phyloP scores from a whole-genome alignment of 2,888 invertebrate species.

The Copidosoma aretas region DNA sequence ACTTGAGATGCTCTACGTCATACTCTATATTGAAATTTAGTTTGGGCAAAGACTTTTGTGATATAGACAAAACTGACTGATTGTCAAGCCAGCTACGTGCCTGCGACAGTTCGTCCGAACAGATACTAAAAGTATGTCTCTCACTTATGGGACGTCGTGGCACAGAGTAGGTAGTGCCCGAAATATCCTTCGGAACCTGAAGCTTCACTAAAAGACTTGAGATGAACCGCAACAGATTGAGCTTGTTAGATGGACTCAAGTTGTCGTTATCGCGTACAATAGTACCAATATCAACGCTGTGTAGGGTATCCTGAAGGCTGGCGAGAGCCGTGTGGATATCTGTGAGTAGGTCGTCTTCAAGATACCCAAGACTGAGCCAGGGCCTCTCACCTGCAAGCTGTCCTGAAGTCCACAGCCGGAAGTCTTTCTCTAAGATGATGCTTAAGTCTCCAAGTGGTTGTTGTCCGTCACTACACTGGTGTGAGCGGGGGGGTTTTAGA shows the following conservation, averaged over 20 bases:
- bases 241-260: conserved; percentile 65
- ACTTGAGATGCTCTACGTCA: neutral
- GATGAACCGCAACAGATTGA: conserved; percentile 73
- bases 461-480: conserved; percentile 46
- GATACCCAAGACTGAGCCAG: conserved; percentile 61
- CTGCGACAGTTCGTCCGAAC: conserved; percentile 79
- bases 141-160: conserved; percentile 70
- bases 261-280: conserved; percentile 65
- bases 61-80: neutral
- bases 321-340: conserved; percentile 81
- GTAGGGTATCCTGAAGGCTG: conserved; percentile 76
- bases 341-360: conserved; percentile 71
- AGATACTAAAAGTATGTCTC: conserved; percentile 84
- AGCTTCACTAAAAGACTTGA: conserved; percentile 72
- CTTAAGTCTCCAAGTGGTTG: conserved; percentile 55
- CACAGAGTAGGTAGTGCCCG: conserved; percentile 1
- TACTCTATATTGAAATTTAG: neutral
- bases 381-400: conserved; percentile 41
- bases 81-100: conserved; percentile 77
- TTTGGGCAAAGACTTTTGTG: conserved; percentile 12
- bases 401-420: conserved; percentile 67
- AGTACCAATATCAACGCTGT: conserved; percentile 62
- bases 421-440: conserved; percentile 72
- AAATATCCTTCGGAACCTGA: conserved; percentile 56
- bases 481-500: conserved; percentile 55